These are phyloP conservation scores for Benthosema pterotum DNA, from an alignment of 2,797 vertebrate genomes.

Conservation along the genomic window DNA sequence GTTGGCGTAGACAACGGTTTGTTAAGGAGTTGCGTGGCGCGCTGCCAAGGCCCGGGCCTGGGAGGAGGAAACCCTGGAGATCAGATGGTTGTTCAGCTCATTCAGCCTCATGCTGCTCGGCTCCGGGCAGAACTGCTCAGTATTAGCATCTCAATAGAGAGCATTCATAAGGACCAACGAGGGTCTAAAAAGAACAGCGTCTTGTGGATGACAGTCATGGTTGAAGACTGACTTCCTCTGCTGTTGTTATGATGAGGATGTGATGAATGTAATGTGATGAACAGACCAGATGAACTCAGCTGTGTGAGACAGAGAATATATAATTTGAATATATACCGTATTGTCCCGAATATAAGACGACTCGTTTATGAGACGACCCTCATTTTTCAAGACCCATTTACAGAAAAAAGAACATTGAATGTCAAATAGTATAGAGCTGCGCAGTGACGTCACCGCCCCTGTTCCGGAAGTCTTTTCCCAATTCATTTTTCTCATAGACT, in stretches of 20 bases:
- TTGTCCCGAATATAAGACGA: no score
- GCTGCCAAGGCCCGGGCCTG: conserved; percentile 56
- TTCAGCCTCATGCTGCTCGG: conserved; percentile 76
- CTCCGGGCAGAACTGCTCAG: conserved; percentile 59
- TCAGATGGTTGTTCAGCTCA: conserved; percentile 68
- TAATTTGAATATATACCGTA: no score
- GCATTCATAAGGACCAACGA: conserved; percentile 38
- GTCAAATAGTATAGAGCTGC: no score
- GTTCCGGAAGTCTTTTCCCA: no score
- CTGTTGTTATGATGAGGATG: background rate
- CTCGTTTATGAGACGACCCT: no score
- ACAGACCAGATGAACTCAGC: no score
- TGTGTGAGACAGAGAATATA: no score
- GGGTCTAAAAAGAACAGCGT: conserved; percentile 33
- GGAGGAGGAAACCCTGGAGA: conserved; percentile 59
- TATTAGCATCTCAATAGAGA: conserved; percentile 84
- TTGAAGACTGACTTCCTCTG: conserved; percentile 31
- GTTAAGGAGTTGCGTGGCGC: conserved; percentile 33
- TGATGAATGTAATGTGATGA: no score
- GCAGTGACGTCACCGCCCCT: no score
- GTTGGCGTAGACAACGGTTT: conserved; percentile 41
- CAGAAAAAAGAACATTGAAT: no score
- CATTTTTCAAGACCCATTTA: no score
- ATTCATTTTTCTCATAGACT: no score
- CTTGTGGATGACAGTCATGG: conserved; percentile 38